phyloP scores from a whole-genome alignment of 2,113 vertebrate genomes.

The Spea multiplicata region DNA sequence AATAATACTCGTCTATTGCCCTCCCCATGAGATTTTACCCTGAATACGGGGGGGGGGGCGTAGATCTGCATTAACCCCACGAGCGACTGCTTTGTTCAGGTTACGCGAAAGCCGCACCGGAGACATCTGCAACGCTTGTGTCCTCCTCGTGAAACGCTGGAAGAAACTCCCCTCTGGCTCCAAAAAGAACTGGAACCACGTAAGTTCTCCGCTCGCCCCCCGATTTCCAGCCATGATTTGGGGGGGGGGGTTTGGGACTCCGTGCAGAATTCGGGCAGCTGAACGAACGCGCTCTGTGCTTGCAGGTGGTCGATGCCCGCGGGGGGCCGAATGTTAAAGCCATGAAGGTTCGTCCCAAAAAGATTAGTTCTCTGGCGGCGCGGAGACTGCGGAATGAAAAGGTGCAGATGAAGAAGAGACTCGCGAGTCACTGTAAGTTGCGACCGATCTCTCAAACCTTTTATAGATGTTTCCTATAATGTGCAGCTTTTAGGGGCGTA shows the following conservation, averaged over 20 bases:
- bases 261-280: too few species aligned
- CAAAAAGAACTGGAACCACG: slow-evolving; percentile 99
- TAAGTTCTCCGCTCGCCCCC: slow-evolving; percentile 58
- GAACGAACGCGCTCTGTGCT: slow-evolving; percentile 29
- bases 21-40: too few species aligned
- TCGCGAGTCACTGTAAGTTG: slow-evolving; percentile 84
- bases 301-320: slow-evolving; percentile 83
- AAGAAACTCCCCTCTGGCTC: slow-evolving; percentile 95
- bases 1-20: too few species aligned
- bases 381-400: slow-evolving; percentile 78
- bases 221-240: too few species aligned
- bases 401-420: slow-evolving; percentile 86
- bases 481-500: too few species aligned
- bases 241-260: too few species aligned
- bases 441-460: not conserved
- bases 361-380: slow-evolving; percentile 75
- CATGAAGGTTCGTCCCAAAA: slow-evolving; percentile 79
- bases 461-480: not conserved
- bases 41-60: too few species aligned
- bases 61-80: too few species aligned
- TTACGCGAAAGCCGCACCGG: slow-evolving; percentile 90
- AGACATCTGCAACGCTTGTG: slow-evolving; percentile 97
- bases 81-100: slow-evolving; percentile 58
- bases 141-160: slow-evolving; percentile 96
- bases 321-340: slow-evolving; percentile 81